A percentile compares a stretch with the other conserved stretches of the same genome.
Evolutionary conservation across 2,113 vertebrate genomes (phyloP).

Genomic region (Nothoprocta perdicaria): DNA sequence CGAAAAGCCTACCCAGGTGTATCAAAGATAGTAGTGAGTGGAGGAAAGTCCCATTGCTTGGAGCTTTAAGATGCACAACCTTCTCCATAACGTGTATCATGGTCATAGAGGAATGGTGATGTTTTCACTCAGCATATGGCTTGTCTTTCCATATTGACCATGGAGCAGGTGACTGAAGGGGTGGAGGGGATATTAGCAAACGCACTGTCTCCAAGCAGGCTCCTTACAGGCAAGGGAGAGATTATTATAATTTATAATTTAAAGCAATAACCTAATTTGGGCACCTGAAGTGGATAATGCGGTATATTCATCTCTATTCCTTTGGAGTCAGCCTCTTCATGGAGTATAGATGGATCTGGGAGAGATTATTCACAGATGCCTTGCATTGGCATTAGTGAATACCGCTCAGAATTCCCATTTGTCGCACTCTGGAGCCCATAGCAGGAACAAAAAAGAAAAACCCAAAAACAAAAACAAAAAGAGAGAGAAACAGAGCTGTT

Average conservation of each 20-base stretch:
- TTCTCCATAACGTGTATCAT: neutral
- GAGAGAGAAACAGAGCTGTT: too few relatives aligned
- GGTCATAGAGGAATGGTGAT: neutral
- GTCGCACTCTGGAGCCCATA: too few relatives aligned
- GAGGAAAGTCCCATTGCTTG: neutral
- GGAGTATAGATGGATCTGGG: neutral
- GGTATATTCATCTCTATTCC: neutral
- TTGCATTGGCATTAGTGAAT: neutral
- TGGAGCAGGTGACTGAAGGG: neutral
- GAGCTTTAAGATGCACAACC: neutral
- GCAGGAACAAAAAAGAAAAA: too few relatives aligned
- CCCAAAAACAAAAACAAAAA: too few relatives aligned
- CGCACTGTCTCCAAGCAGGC: neutral
- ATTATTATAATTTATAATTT: fast-evolving
- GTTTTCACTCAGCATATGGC: neutral
- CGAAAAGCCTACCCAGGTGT: neutral
- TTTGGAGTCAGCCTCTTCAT: neutral
- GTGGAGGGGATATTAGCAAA: neutral
- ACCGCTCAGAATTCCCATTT: neutral
- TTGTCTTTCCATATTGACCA: neutral
- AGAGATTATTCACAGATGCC: neutral
- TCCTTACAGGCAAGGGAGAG: neutral
- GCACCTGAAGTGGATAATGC: neutral
- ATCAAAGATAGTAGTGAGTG: neutral
- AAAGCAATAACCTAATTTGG: neutral